Evolutionary conservation across 2,113 vertebrate species (phyloP).

Genomic region (Hoplias malabaricus): DNA sequence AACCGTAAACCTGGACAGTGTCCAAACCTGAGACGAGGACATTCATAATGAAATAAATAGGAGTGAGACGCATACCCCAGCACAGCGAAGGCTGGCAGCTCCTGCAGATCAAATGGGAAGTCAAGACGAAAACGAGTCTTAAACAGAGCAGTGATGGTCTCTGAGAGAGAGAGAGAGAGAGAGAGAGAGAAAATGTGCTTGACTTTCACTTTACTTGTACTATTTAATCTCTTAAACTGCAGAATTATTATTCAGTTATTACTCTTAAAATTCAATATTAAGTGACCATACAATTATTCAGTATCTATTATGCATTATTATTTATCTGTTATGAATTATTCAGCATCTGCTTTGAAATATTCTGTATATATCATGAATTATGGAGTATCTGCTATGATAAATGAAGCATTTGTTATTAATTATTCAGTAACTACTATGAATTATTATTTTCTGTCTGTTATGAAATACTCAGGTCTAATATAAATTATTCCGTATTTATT

Average conservation of each 20-base stretch:
- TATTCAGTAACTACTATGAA: slow-evolving; percentile 63
- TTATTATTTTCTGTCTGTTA: no score
- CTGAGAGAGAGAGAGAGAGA: slow-evolving; percentile 65
- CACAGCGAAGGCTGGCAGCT: slow-evolving; percentile 93
- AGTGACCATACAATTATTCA: not conserved
- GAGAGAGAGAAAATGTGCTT: slow-evolving; percentile 35
- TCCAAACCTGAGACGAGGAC: not conserved
- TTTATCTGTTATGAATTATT: no score
- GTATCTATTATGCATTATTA: no score
- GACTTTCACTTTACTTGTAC: no score
- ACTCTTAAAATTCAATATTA: no score
- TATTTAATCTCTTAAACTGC: no score
- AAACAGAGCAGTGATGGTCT: slow-evolving; percentile 97
- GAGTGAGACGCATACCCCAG: slow-evolving; percentile 82
- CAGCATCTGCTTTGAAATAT: no score
- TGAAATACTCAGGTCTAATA: no score
- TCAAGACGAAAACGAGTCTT: slow-evolving; percentile 98
- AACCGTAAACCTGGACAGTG: not conserved
- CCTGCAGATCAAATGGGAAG: slow-evolving; percentile 98
- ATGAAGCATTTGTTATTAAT: not conserved
- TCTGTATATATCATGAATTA: no score
- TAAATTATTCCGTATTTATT: no score
- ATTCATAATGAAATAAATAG: not conserved
- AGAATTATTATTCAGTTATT: no score
- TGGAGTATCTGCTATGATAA: no score